Base-by-base conservation (phyloP, 2,888 invertebrate species). In the Habroteleia sp. region DNA sequence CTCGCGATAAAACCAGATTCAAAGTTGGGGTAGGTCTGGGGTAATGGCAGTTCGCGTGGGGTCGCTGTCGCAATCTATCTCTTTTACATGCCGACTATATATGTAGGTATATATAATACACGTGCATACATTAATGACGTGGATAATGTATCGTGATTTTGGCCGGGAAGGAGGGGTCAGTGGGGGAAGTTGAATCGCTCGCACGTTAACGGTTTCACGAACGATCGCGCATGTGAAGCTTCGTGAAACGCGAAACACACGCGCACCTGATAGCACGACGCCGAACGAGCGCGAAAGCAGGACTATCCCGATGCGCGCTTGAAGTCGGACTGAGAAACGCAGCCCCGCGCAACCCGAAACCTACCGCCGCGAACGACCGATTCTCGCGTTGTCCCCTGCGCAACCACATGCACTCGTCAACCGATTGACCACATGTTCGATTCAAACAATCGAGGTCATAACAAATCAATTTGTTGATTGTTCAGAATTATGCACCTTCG, bases 291-390 rank as follows among this genome's bases (percentile, higher is more conserved):
- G 72, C 77, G 75, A 72, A 77, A 65, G 76, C 76, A 80, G 79
- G 81, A 79, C 85, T 82, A 81, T 71, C 79, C 84, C 84, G 87
- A 82, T 83, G 86, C 87, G 87, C 85, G 86, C 85, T 84, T 86
- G 84, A 84, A 85, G 83, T 83, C 82, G 83, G 84, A 87, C 87
- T 87, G 85, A 85, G 84, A 78, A 76, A 77, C 75, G 60, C 54
- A 78, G 60, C 79, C 81, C 81, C 79, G 78, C 80, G 77, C 84
- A 80, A 83, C 82, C 79, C 77, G 76, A 76, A 78, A 76, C 80
- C 76, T 42, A 62, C 82, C 80, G 79, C 58, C 39, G 41, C 66
- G 8, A 25, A 27, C 46, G 66, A 81, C 83, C 85, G 82, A 83
- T 83, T 66, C 85, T 65, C 79, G 81, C 79, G 80, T 72, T 82